Evolutionary conservation across 2,113 vertebrate species (phyloP), one percentile per base, ranked within the genome.

Genomic region (Platysteira castanea): DNA sequence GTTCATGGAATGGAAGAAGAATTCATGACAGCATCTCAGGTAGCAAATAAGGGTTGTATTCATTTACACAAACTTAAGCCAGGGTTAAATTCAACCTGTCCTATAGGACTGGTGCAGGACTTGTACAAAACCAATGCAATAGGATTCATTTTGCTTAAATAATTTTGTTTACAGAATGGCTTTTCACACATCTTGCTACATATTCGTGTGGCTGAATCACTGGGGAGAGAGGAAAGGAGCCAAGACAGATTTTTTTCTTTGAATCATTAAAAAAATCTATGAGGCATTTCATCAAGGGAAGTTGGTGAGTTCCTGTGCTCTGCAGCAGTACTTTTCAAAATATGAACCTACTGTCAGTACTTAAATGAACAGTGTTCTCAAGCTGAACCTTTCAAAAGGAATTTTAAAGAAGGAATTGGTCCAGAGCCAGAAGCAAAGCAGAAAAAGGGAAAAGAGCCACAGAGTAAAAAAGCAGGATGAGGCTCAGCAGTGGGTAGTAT

Each of bases 331-430:
- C 47, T 84, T 91, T 56, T 91, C 73, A 68, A 92, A 52, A 41
- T 64, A 84, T 21, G 65, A 92, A 71, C 63, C 54, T 74, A 49
- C 85, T 90, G 64, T 70, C 47, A 70, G 47, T 16, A 75, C 69
- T 76, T 86, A 89, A 96, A 92, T 84, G 89, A 92, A 78, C 23
- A 54, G 37, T 16, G 50, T 69, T 94, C 75, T 89, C 73, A 71
- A 75, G 84, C 49, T 50, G 78, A 95, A 93, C 61, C 23, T 87
- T 91, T 93, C 91, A 82, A 92, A 95, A 87, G 20, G 61, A 95
- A 37, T 76, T 94, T 94, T 87, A 87, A 78, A 79, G 64, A 70
- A 89, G 44, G 15, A 91, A 67, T 41, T 92, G 41, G n/a, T 84
- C 49, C 61, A 82, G 52, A 82, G 60, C 59, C 69, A 91, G 60